Conservation (phyloP, 2,113 vertebrate species). For the Fregata magnificens region DNA sequence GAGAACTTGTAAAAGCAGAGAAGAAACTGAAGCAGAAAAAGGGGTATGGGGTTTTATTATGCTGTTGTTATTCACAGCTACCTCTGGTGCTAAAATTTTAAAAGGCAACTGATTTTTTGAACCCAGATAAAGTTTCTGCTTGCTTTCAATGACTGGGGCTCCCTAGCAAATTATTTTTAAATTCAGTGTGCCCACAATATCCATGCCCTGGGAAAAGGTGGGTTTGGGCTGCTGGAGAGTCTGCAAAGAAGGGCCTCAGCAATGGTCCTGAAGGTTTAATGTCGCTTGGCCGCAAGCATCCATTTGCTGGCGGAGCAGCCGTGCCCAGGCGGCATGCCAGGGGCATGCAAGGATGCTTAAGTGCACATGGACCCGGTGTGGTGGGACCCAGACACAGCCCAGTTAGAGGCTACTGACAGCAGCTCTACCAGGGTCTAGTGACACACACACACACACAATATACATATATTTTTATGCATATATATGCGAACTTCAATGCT, state of each 20-base stretch:
- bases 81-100: neutral
- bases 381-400: neutral
- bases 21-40: neutral
- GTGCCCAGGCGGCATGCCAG: neutral
- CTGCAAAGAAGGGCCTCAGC: neutral
- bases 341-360: neutral
- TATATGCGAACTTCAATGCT: neutral
- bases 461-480: neutral
- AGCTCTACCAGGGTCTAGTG: neutral
- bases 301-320: neutral
- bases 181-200: neutral
- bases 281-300: fast-evolving
- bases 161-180: neutral
- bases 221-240: neutral
- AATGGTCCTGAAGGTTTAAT: neutral
- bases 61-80: neutral
- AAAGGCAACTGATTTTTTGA: neutral
- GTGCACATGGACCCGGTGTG: neutral
- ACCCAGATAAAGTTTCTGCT: neutral
- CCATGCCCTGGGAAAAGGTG: neutral
- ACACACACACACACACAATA: neutral
- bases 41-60: neutral
- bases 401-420: neutral
- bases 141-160: neutral
- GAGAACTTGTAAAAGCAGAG: neutral